Percentiles rank a stretch among this genome's conserved stretches.
Evolutionary conservation across 2,113 vertebrate species (phyloP).

Genomic region (Acanthochromis polyacanthus): DNA sequence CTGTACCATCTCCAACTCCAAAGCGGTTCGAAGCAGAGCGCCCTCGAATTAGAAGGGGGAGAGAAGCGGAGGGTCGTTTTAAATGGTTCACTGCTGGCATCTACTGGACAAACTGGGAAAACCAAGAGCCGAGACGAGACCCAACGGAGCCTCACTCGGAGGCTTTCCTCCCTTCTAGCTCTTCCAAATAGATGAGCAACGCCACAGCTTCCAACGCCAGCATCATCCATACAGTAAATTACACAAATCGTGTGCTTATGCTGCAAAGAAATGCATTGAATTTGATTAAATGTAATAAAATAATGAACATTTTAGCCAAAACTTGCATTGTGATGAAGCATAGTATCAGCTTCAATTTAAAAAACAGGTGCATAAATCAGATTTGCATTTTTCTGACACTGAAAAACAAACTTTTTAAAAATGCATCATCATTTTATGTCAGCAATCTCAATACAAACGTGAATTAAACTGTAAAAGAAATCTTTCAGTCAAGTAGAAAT

Average conservation of each 20-base stretch:
- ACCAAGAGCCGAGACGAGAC: background rate
- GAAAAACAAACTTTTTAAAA: too few species aligned
- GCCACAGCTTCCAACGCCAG: slow-evolving; percentile 8
- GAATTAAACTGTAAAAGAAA: too few species aligned
- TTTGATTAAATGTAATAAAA: background rate
- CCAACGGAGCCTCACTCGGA: background rate
- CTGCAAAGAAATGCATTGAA: slow-evolving; percentile 7
- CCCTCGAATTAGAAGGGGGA: slow-evolving; percentile 38
- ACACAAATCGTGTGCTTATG: slow-evolving; percentile 29
- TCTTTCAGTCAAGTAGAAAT: background rate
- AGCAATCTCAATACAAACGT: too few species aligned
- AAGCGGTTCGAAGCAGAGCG: slow-evolving; percentile 68
- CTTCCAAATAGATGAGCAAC: slow-evolving; percentile 12
- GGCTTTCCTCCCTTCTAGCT: background rate
- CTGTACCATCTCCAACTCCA: slow-evolving; percentile 81
- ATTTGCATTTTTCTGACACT: too few species aligned
- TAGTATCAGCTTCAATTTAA: too few species aligned
- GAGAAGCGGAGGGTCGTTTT: slow-evolving; percentile 26
- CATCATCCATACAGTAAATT: slow-evolving; percentile 4
- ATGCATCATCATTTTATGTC: too few species aligned
- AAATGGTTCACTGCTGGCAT: slow-evolving; percentile 83
- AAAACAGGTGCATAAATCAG: too few species aligned
- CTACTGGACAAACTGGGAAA: slow-evolving; percentile 70
- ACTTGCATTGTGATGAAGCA: too few species aligned
- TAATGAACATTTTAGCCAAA: too few species aligned